A percentile compares a stretch with the other conserved stretches of the same genome.
These are phyloP conservation scores for Myotis planiceps DNA, from an alignment of 2,797 vertebrate species.

Conservation along the genomic window DNA sequence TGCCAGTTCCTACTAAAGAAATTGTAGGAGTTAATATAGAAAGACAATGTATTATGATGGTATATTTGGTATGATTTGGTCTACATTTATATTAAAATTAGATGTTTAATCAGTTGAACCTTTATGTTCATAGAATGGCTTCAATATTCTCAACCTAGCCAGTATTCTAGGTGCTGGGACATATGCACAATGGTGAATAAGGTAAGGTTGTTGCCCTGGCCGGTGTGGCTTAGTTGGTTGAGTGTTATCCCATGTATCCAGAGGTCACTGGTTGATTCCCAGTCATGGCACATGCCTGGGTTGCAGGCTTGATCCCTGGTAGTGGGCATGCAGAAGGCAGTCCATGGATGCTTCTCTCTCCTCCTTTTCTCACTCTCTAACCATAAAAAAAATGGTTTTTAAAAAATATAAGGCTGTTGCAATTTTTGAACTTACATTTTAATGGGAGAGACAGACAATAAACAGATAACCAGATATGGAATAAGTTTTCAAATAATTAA, in stretches of 20 bases:
- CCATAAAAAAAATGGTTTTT: too few species aligned
- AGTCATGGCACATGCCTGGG: too few species aligned
- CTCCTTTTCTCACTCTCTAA: too few species aligned
- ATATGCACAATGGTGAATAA: not conserved
- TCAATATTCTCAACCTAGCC: not conserved
- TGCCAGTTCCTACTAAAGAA: not conserved
- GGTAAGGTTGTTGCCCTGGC: not conserved
- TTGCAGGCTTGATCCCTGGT: too few species aligned
- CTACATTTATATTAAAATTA: not conserved
- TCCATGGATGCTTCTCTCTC: too few species aligned
- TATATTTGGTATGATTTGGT: not conserved
- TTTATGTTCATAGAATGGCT: not conserved
- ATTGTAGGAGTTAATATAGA: not conserved
- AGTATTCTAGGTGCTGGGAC: not conserved
- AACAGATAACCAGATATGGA: not conserved
- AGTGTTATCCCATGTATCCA: too few species aligned
- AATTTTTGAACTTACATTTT: not conserved
- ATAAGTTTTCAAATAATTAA: not conserved
- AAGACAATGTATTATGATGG: not conserved
- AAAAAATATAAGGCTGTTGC: not conserved
- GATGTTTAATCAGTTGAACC: not conserved
- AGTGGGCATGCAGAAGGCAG: too few species aligned
- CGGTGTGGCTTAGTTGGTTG: too few species aligned
- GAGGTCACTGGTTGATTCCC: too few species aligned
- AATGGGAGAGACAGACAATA: not conserved